Base-by-base conservation (phyloP, 2,113 vertebrate genomes). In the Chloebia gouldiae region DNA sequence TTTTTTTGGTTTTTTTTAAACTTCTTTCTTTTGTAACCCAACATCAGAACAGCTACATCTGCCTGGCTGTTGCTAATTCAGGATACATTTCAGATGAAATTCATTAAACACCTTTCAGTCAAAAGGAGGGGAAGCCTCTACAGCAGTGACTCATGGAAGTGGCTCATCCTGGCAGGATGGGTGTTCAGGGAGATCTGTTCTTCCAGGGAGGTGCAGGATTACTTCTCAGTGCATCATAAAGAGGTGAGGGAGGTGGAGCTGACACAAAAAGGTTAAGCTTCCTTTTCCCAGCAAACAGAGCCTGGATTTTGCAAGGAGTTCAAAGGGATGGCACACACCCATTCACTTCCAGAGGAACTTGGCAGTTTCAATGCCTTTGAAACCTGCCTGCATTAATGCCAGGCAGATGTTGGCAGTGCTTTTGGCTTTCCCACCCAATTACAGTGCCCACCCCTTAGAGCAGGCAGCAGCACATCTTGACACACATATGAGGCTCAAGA, bases 1-100 rank as follows among this genome's bases (percentile, higher is more conserved):
- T 39, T 56, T 60, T 49, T 28, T 42, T 0, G 2, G n/a, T n/a
- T 24, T 44, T n/a, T 30, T 24, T 18, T 3, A 1, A 65, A 1
- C 4, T 9, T 45, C 18, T 50, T 84, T 45, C 81, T 85, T 71
- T 66, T 65, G 31, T 50, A 35, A 66, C 42, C 42, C 39, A 70
- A 0, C 51, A 60, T 23, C n/a, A 54, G 69, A 68, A 72, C 30
- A 86, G 37, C 71, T 81, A 20, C 37, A 37, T 87, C 64, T 86
- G 63, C 72, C 56, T 60, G 57, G 35, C 25, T 93, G 63, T 71
- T 84, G 19, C 81, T 81, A 87, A 79, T 65, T 79, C 75, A 37
- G 42, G 42, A 22, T 35, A 22, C 27, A 25, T n/a, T 92, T 71
- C 61, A 59, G 71, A 61, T 10, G 4, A 73, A 45, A 35, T 39